Evolutionary conservation across 2,888 invertebrate species (phyloP).

Genomic region (Nineta flava): DNA sequence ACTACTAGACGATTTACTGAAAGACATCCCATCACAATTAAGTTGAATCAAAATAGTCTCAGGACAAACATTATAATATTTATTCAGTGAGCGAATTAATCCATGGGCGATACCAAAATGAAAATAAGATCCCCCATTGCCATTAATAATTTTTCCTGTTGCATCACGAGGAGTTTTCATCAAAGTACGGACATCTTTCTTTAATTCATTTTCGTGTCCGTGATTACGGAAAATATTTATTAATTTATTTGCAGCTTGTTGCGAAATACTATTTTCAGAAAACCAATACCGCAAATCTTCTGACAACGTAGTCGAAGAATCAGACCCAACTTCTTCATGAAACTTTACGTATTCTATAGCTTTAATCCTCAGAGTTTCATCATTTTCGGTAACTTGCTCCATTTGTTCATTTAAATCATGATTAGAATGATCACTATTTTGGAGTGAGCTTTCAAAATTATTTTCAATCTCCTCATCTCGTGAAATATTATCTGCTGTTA

Average conservation of each 20-base stretch:
- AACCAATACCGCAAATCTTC: conserved; percentile 1
- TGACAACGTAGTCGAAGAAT: not conserved
- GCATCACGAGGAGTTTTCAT: conserved; percentile 10
- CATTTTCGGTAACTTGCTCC: not conserved
- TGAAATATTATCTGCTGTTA: not conserved
- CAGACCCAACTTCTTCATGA: not conserved
- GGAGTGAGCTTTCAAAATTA: too few relatives aligned
- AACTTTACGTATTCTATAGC: not conserved
- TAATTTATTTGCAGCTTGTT: not conserved
- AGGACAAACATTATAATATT: conserved; percentile 8
- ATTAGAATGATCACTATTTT: too few relatives aligned
- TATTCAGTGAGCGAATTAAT: conserved; percentile 8
- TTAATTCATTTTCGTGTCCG: conserved; percentile 1
- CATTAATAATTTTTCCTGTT: conserved; percentile 3
- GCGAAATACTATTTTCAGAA: not conserved
- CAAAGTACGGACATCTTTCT: conserved; percentile 8
- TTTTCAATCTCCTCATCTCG: not conserved
- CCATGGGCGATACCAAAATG: conserved; percentile 10
- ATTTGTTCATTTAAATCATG: not conserved
- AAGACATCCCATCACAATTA: conserved; percentile 15
- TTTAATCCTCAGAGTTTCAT: not conserved
- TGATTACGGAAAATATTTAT: not conserved
- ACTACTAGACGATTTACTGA: conserved; percentile 13
- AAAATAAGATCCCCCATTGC: conserved; percentile 8
- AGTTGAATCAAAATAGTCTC: conserved; percentile 9